phyloP scores from a whole-genome alignment of 2,113 vertebrate species.

The Rousettus leschenaultii region DNA sequence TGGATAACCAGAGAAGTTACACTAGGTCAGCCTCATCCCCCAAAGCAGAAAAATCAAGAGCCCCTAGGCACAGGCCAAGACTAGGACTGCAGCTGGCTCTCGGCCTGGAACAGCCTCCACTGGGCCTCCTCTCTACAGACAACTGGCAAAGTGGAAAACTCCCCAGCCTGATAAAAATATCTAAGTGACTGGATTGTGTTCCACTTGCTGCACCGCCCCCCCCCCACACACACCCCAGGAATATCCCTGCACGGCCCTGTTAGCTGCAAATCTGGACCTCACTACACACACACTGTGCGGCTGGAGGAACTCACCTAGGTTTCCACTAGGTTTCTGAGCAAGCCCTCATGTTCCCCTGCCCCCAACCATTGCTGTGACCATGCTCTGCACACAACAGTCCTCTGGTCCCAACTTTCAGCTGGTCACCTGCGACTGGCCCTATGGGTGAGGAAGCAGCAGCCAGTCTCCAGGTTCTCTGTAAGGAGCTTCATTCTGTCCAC shows the following conservation, averaged over 20 bases:
- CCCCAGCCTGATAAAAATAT: neutral
- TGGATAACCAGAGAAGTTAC: neutral
- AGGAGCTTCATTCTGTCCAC: neutral
- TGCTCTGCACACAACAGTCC: neutral
- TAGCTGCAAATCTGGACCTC: neutral
- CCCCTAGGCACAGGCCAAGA: neutral
- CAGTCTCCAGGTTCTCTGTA: neutral
- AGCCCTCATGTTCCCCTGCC: neutral
- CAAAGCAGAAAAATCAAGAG: neutral
- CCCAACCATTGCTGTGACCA: neutral
- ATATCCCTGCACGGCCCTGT: neutral
- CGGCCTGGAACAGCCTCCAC: neutral
- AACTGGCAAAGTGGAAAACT: neutral
- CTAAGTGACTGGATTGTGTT: neutral
- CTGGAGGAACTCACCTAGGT: neutral
- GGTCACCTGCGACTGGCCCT: neutral
- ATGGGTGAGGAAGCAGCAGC: neutral
- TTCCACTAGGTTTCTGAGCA: neutral
- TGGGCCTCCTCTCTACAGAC: neutral
- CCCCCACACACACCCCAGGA: neutral
- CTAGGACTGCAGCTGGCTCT: neutral
- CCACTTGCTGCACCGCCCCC: neutral
- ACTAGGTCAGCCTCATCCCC: neutral
- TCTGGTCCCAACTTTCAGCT: neutral
- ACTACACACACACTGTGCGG: accelerated